Evolutionary conservation across 2,888 invertebrate genomes (phyloP), one percentile per base, ranked within the genome.

Genomic region (Dryocosmus kuriphilus): DNA sequence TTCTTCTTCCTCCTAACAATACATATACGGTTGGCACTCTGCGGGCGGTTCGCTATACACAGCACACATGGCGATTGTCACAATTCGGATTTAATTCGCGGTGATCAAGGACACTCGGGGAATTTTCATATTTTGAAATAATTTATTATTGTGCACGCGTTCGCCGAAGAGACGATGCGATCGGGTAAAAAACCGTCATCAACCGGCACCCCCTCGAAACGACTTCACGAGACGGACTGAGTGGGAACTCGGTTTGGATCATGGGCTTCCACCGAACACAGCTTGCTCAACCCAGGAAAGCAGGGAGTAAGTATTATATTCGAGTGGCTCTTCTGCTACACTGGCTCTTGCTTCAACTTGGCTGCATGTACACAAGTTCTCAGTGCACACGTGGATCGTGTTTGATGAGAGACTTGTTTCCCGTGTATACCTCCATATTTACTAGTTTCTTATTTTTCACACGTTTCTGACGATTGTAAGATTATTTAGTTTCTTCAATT

Each of bases 361-460:
- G n/a, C n/a, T n/a, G n/a, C n/a, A n/a, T n/a, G n/a, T n/a, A n/a
- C n/a, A n/a, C n/a, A n/a, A n/a, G n/a, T n/a, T n/a, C n/a, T n/a
- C n/a, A n/a, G n/a, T n/a, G n/a, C n/a, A n/a, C n/a, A 63, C 35
- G 19, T 63, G 63, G 63, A 32, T 63, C 63, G 14, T 27, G 27
- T 60, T 60, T 60, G 27, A 60, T 60, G 60, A 60, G 27, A 60
- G 27, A 60, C 60, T 57, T 24, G 22, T 61, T 61, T 61, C 30
- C 22, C 30, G n/a, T 35, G 6, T 35, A 63, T 16, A 22, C 35
- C 1, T 32, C 7, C 6, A 32, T 63, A 63, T 32, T 30, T n/a
- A 63, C 19, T 62, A n/a, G 8, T n/a, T 63, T 35, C 19, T 61
- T 4, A 11, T n/a, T 63, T 5, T 61, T 5, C 32, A 30, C 32